Conservation (phyloP, 2,797 vertebrate species). For the Hyperoplus immaculatus region DNA sequence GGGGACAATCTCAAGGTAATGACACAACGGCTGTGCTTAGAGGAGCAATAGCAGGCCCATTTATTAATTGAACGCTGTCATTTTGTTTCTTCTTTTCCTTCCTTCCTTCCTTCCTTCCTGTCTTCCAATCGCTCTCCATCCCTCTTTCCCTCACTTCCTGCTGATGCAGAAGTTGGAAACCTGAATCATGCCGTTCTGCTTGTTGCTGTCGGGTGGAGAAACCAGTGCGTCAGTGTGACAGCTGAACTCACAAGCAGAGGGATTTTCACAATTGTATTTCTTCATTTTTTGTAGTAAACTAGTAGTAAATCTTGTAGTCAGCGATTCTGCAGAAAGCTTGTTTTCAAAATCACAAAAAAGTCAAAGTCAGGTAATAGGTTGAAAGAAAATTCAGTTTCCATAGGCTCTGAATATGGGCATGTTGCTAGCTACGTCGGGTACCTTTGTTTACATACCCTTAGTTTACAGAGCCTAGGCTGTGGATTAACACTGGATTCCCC, state of each 20-base stretch:
- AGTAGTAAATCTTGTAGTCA: too few species aligned
- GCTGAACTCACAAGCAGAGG: slow-evolving; percentile 40
- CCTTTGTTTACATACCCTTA: too few species aligned
- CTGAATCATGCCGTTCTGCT: slow-evolving; percentile 64
- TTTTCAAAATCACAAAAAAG: too few species aligned
- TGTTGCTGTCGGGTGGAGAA: slow-evolving; percentile 60
- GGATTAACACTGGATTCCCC: too few species aligned
- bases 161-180: slow-evolving; percentile 64
- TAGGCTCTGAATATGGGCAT: too few species aligned
- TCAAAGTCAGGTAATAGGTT: too few species aligned
- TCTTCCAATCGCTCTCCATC: slow-evolving; percentile 25
- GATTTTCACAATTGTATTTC: slow-evolving; percentile 34
- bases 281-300: too few species aligned
- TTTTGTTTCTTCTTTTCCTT: slow-evolving; percentile 23
- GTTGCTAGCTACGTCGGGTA: too few species aligned
- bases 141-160: slow-evolving; percentile 46
- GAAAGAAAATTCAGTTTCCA: too few species aligned
- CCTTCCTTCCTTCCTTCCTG: slow-evolving; percentile 35
- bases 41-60: slow-evolving; percentile 32
- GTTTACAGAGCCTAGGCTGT: too few species aligned
- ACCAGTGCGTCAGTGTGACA: slow-evolving; percentile 54
- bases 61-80: slow-evolving; percentile 56
- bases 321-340: too few species aligned
- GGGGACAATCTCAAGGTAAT: slow-evolving; percentile 43
- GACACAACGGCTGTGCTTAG: slow-evolving; percentile 60